Evolutionary conservation across 2,797 vertebrate species (phyloP), one percentile per base, ranked within the genome.

Genomic region (Allobates femoralis): DNA sequence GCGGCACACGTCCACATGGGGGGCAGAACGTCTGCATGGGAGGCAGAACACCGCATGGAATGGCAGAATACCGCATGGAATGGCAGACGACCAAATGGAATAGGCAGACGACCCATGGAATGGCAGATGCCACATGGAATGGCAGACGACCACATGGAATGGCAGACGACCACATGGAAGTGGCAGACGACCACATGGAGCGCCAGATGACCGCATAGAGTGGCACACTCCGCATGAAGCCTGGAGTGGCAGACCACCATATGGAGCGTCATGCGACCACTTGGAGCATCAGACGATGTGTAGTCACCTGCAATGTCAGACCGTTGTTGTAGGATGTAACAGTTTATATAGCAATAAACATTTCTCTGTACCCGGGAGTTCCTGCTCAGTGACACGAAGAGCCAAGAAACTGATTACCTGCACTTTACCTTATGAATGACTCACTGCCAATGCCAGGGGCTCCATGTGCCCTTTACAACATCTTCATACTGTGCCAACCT

Each of bases 401-500:
- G 76, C 56, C 77, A 79, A n/a, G 34, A 50, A 34, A 46, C 55
- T 28, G 34, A 23, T 62, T 28, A 62, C 56, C 34, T 50, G 58
- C n/a, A 2, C 56, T 37, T 55, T 32, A 56, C 28, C 18, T 3
- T 21, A 77, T 15, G 55, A n/a, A 34, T 37, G 55, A 37, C 76
- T 18, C 11, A 15, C n/a, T 60, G 76, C 76, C 76, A 79, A 58
- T 23, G 76, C 76, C 76, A 60, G 30, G 12, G 76, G 55, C 76
- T 15, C 34, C 23, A 0, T 2, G 26, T 79, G 78, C n/a, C 78
- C 37, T 79, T 79, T 79, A n/a, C 62, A 26, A 34, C 12, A 15
- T 71, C 67, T 69, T 69, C 32, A 69, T 37, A 37, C 21, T 10
- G 8, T n/a, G 60, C 34, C 78, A 50, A 60, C 11, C 21, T 37